Evolutionary conservation across 2,797 vertebrate genomes (phyloP).

Genomic region (Acipenser oxyrinchus): DNA sequence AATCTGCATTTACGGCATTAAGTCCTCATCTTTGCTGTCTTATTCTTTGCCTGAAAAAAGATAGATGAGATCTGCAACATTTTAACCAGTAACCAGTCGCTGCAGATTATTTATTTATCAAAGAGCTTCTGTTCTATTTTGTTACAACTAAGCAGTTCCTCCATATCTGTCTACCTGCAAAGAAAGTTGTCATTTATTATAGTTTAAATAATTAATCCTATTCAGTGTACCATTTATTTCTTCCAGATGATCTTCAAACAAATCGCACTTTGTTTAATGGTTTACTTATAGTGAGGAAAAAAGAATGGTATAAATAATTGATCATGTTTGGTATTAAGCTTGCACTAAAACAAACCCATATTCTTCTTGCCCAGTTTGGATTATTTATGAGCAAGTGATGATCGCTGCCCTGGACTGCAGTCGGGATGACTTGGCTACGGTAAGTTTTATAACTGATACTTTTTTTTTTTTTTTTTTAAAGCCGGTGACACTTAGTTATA

Average conservation of each 20-base stretch:
- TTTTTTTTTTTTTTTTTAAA: conserved; percentile 23
- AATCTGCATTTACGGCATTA: no score
- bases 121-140: neutral
- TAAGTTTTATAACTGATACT: conserved; percentile 54
- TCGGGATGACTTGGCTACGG: conserved; percentile 92
- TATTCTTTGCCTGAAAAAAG: no score
- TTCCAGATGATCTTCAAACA: conserved; percentile 12
- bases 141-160: neutral
- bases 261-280: conserved; percentile 21
- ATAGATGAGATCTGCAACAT: no score
- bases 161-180: conserved; percentile 9
- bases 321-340: conserved; percentile 32
- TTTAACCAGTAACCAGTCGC: neutral
- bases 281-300: conserved; percentile 23
- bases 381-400: conserved; percentile 98
- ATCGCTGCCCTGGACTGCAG: conserved; percentile 94
- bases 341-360: conserved; percentile 29
- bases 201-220: conserved; percentile 12
- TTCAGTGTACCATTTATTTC: conserved; percentile 9
- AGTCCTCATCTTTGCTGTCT: no score
- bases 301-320: conserved; percentile 26
- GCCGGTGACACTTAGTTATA: conserved; percentile 32
- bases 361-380: conserved; percentile 77
- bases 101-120: neutral
- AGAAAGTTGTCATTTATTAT: conserved; percentile 3